A percentile compares a stretch with the other conserved stretches of the same genome.
Conservation (phyloP, 2,797 vertebrate genomes). For the Myoxocephalus aenaeus region DNA sequence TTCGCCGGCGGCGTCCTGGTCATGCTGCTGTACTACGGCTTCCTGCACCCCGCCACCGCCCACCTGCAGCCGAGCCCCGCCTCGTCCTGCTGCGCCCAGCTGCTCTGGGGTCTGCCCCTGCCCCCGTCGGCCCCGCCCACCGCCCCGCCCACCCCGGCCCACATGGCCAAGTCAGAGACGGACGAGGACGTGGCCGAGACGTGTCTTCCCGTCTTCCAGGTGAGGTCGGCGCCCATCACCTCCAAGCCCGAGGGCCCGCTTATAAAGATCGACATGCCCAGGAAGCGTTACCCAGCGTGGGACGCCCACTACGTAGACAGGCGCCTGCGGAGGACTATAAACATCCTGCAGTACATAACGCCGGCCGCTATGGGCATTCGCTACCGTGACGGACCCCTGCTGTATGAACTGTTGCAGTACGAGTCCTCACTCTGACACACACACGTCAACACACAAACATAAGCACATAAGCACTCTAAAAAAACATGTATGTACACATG, state of each 20-base stretch:
- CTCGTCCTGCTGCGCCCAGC: slow-evolving; percentile 98
- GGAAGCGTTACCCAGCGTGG: slow-evolving; percentile 98
- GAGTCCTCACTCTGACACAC: slow-evolving; percentile 96
- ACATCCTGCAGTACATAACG: slow-evolving; percentile 98
- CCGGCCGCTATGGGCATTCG: slow-evolving; percentile 96
- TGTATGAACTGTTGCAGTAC: slow-evolving; percentile 98
- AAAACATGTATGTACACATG: slow-evolving; percentile 39
- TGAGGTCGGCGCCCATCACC: slow-evolving; percentile 90
- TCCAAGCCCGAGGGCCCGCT: slow-evolving; percentile 92
- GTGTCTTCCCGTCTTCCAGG: slow-evolving; percentile 99
- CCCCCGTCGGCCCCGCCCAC: slow-evolving; percentile 97
- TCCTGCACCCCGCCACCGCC: slow-evolving; percentile 94
- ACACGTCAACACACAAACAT: slow-evolving; percentile 12
- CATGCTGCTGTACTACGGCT: slow-evolving; percentile 97
- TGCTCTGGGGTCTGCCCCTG: slow-evolving; percentile 97
- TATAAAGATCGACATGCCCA: slow-evolving; percentile 99
- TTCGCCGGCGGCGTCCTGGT: slow-evolving; percentile 93
- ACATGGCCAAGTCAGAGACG: slow-evolving; percentile 75
- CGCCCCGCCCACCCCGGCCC: slow-evolving; percentile 87
- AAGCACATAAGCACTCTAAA: slow-evolving; percentile 36
- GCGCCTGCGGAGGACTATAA: slow-evolving; percentile 98
- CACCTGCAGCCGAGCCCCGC: slow-evolving; percentile 90
- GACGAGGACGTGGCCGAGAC: slow-evolving; percentile 90
- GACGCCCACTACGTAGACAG: slow-evolving; percentile 99
- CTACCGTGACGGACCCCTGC: slow-evolving; percentile 96